phyloP scores from a whole-genome alignment of 1,140 invertebrate species.

The Heliconius hewitsoni region DNA sequence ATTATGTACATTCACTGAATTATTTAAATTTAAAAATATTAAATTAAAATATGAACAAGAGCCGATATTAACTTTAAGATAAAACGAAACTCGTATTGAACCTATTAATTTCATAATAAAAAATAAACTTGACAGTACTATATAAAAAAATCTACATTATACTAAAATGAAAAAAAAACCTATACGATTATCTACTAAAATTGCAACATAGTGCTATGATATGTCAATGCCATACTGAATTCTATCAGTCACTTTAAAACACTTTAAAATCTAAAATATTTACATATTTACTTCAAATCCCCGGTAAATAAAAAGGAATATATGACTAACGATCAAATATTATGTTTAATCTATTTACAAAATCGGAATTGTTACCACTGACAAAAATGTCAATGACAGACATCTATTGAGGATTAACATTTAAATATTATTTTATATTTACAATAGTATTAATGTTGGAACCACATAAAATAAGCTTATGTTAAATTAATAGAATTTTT shows the following conservation, averaged over 20 bases:
- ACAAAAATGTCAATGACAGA: too few relatives aligned
- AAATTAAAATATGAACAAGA: not conserved
- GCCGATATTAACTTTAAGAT: too few relatives aligned
- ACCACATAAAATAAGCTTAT: too few relatives aligned
- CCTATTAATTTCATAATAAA: too few relatives aligned
- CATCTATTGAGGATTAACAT: too few relatives aligned
- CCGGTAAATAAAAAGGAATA: not conserved
- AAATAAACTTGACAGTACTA: not conserved
- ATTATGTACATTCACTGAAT: constrained; percentile 24
- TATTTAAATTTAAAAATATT: not conserved
- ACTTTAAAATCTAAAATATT: not conserved
- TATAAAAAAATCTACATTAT: not conserved
- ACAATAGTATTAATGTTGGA: too few relatives aligned
- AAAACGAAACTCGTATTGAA: too few relatives aligned
- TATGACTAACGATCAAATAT: not conserved
- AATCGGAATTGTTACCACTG: too few relatives aligned
- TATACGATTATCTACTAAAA: not conserved
- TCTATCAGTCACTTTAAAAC: not conserved
- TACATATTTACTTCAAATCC: not conserved
- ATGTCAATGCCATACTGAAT: constrained; percentile 5
- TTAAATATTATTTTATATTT: too few relatives aligned
- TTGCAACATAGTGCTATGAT: constrained; percentile 13
- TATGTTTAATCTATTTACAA: too few relatives aligned
- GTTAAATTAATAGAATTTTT: too few relatives aligned
- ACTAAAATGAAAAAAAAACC: not conserved